Percentiles rank a stretch among this genome's conserved stretches.
These are phyloP conservation scores for Aphodius granarius DNA, from an alignment of 2,888 invertebrate genomes.

Conservation along the genomic window DNA sequence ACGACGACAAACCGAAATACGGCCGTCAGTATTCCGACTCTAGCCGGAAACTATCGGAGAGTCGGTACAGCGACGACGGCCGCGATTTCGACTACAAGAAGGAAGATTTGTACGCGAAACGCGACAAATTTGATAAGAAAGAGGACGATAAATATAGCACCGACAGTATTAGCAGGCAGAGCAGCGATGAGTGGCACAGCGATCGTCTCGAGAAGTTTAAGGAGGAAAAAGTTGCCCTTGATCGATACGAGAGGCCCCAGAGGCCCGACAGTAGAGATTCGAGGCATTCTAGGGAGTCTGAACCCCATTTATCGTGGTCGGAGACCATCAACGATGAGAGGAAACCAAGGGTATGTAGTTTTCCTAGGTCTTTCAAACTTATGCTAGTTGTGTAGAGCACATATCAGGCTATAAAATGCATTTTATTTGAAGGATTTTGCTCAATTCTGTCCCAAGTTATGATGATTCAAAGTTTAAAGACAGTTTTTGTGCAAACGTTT, in stretches of 20 bases:
- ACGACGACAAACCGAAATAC: constrained; percentile 43
- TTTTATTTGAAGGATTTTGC: no score
- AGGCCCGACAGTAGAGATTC: constrained; percentile 63
- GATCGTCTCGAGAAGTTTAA: constrained; percentile 36
- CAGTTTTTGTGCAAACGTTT: no score
- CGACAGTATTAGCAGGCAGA: constrained; percentile 34
- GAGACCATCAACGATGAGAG: constrained; percentile 47
- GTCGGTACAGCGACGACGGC: constrained; percentile 51
- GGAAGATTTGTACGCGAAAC: constrained; percentile 44
- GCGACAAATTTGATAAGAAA: constrained; percentile 30
- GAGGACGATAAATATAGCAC: constrained; percentile 37
- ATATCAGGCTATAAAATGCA: no score
- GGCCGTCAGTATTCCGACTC: constrained; percentile 43
- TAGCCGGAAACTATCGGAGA: constrained; percentile 40
- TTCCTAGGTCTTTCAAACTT: no score
- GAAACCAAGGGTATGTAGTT: constrained; percentile 33
- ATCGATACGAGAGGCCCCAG: constrained; percentile 56
- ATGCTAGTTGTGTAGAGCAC: background rate
- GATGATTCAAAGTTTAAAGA: no score
- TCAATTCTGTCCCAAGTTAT: no score
- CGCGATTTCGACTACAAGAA: constrained; percentile 41
- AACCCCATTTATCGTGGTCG: constrained; percentile 57
- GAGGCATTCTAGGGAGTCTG: constrained; percentile 58
- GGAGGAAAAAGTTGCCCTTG: constrained; percentile 39
- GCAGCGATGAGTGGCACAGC: constrained; percentile 43